Percentiles rank a stretch among this genome's conserved stretches.
Evolutionary conservation across 2,888 invertebrate species (phyloP).

Genomic region (Drosophila rellima): DNA sequence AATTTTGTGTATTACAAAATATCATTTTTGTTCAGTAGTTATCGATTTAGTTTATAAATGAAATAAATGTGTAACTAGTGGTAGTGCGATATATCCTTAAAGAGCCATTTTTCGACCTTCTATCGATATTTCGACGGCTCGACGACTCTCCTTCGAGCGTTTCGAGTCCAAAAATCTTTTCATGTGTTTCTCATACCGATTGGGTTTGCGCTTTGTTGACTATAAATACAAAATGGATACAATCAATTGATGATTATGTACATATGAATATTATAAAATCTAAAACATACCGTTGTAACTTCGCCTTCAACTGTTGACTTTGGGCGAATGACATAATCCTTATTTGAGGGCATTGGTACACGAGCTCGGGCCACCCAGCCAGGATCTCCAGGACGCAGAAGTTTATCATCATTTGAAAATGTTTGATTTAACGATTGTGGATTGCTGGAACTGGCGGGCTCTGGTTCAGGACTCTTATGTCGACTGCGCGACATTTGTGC

Average conservation of each 20-base stretch:
- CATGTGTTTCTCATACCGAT: slow-evolving; percentile 96
- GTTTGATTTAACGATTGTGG: slow-evolving; percentile 88
- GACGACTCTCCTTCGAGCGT: slow-evolving; percentile 90
- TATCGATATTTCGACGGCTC: slow-evolving; percentile 97
- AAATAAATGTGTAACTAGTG: slow-evolving; percentile 19
- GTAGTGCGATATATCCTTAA: slow-evolving; percentile 85
- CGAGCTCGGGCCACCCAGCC: slow-evolving; percentile 98
- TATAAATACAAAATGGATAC: background rate
- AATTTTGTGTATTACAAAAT: slow-evolving; percentile 45
- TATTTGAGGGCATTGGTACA: slow-evolving; percentile 97
- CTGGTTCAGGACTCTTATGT: slow-evolving; percentile 86
- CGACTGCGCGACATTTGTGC: slow-evolving; percentile 90
- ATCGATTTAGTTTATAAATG: slow-evolving; percentile 22
- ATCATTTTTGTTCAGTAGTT: slow-evolving; percentile 52
- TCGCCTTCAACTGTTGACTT: slow-evolving; percentile 96
- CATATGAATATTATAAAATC: background rate
- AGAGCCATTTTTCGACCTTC: slow-evolving; percentile 98
- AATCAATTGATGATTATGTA: background rate
- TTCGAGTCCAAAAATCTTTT: slow-evolving; percentile 95
- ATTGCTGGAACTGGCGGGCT: slow-evolving; percentile 84
- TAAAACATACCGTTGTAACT: slow-evolving; percentile 90
- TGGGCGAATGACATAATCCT: slow-evolving; percentile 98
- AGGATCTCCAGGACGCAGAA: slow-evolving; percentile 95
- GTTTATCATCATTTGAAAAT: slow-evolving; percentile 88
- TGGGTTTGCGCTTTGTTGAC: slow-evolving; percentile 93